Conservation (phyloP, 2,113 vertebrate species). For the Aphyosemion australe region DNA sequence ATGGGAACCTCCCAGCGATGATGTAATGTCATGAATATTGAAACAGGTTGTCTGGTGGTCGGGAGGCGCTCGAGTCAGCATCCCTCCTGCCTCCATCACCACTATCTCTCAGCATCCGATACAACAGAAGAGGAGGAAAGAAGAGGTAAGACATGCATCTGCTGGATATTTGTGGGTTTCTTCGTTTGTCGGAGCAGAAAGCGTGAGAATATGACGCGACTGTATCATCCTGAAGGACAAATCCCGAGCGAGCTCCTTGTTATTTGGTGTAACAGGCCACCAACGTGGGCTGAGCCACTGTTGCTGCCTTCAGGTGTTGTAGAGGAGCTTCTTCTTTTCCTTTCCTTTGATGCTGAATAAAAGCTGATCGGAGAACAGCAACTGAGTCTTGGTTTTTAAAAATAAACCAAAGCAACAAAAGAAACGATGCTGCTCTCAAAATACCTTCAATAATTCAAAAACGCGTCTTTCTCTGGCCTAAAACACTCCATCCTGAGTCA, state of each 20-base stretch:
- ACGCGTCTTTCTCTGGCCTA: not conserved
- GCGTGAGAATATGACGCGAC: not conserved
- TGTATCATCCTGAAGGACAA: conserved; percentile 32
- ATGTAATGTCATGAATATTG: conserved; percentile 80
- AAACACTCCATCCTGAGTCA: conserved; percentile 57
- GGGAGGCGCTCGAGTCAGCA: conserved; percentile 71
- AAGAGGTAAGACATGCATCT: conserved; percentile 56
- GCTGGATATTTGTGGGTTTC: not conserved
- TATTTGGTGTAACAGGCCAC: conserved; percentile 48
- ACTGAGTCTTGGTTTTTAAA: not conserved
- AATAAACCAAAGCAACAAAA: conserved; percentile 24
- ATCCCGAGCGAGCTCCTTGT: conserved; percentile 30
- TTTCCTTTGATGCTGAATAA: not conserved
- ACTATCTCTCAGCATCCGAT: conserved; percentile 55
- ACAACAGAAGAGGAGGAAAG: conserved; percentile 13
- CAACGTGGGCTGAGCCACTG: conserved; percentile 45
- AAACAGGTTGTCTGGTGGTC: conserved; percentile 66
- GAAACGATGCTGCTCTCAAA: not conserved
- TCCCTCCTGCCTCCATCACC: conserved; percentile 64
- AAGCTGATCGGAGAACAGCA: not conserved
- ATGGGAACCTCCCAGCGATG: conserved; percentile 62
- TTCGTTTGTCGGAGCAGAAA: too few relatives aligned
- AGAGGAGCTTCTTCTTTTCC: not conserved
- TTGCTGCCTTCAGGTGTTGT: conserved; percentile 44
- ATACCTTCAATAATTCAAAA: not conserved